Percentiles rank a stretch among this genome's conserved stretches.
These are phyloP conservation scores for Lethenteron reissneri DNA, from an alignment of 2,113 vertebrate species.

Conservation along the genomic window DNA sequence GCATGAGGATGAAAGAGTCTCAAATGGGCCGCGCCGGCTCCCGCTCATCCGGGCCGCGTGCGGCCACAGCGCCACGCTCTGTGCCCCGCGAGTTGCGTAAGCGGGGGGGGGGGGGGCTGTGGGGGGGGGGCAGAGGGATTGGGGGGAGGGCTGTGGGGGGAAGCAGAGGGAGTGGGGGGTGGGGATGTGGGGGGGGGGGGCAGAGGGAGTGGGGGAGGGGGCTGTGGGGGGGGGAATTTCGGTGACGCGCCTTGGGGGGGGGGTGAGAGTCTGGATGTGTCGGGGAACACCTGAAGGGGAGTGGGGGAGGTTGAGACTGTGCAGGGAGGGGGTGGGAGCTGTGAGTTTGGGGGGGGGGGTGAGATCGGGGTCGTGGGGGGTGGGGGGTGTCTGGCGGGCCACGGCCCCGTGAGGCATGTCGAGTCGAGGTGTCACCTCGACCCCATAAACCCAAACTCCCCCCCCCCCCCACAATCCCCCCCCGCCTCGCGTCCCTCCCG, in stretches of 20 bases:
- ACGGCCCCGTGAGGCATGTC: background rate
- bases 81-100: too few relatives aligned
- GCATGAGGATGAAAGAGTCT: too few relatives aligned
- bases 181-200: fast-evolving
- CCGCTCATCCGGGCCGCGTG: too few relatives aligned
- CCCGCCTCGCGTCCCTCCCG: slow-evolving; percentile 11
- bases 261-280: background rate
- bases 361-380: background rate
- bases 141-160: too few relatives aligned
- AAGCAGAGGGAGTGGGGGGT: fast-evolving
- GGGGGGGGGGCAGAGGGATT: background rate
- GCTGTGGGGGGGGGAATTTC: background rate
- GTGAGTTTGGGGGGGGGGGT: background rate
- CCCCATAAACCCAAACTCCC: slow-evolving; percentile 13
- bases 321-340: background rate
- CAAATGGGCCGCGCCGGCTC: too few relatives aligned
- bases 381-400: background rate
- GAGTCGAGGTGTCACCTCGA: slow-evolving; percentile 9
- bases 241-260: background rate
- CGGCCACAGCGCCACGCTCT: too few relatives aligned
- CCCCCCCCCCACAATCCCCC: slow-evolving; percentile 13
- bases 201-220: background rate
- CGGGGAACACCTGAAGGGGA: background rate
- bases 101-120: too few relatives aligned
- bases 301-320: slow-evolving; percentile 6